Evolutionary conservation across 1,140 invertebrate genomes (phyloP), one percentile per base, ranked within the genome.

Genomic region (Goniozus legneri): DNA sequence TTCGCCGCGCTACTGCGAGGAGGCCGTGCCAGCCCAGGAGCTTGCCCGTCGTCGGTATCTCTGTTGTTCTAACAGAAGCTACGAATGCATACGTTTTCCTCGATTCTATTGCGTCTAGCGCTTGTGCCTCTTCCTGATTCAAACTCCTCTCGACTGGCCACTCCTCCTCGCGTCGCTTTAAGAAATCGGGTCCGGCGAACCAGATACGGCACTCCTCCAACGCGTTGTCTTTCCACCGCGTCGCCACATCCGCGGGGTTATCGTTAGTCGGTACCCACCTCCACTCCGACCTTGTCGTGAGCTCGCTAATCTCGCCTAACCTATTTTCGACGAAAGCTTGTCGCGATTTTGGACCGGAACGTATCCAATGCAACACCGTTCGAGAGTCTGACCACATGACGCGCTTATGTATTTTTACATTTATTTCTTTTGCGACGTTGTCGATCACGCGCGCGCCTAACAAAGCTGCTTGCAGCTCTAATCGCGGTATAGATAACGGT

Each of bases 271-370:
- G 60, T 12, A 60, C 32, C 54, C 53, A 65, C 13, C 44, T 35
- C 58, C 58, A 65, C 19, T 63, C 54, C 0, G 15, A 12, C 0
- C n/a, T 14, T 13, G 44, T 8, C 0, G 62, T 57, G 1, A 34
- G 3, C 2, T 56, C 46, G 1, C 63, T 52, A 6, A 78, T 77
- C 50, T 71, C 60, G 2, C 54, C 50, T 2, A 77, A 44, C 8
- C 73, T 39, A 48, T 77, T 67, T 0, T 66, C 62, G 0, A 75
- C 65, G 50, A 70, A 78, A 1, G 54, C 46, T 52, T 75, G 69
- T 45, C 64, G 71, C 1, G 46, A 34, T 6, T 58, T 12, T 0
- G 58, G 41, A 6, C 50, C 33, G 3, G 46, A 47, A n/a, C 34
- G 22, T 2, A 74, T 54, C 67, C 71, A 73, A 3, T 21, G 6